Conservation (phyloP, 2,113 vertebrate genomes). For the Pygoscelis adeliae region DNA sequence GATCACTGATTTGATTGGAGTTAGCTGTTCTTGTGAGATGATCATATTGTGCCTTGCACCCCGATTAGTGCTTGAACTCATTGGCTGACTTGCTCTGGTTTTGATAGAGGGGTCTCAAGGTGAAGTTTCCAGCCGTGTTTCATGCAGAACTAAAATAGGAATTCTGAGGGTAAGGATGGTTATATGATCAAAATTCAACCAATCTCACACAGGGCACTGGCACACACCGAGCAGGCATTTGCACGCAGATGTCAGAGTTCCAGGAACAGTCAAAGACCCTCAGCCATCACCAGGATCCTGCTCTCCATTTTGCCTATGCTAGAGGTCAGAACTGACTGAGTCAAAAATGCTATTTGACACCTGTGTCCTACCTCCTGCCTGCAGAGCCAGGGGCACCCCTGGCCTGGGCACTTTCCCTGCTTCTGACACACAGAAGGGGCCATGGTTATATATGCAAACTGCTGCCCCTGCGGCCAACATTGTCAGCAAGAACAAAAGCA, state of each 20-base stretch:
- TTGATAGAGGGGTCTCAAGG: not conserved
- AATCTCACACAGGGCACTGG: not conserved
- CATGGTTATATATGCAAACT: not conserved
- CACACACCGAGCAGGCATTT: not conserved
- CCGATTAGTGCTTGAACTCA: not conserved
- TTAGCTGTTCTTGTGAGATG: not conserved
- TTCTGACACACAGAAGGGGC: not conserved
- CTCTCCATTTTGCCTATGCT: not conserved
- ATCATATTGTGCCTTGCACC: not conserved
- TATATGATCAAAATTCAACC: not conserved
- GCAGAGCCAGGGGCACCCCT: rapidly evolving
- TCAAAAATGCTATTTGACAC: not conserved
- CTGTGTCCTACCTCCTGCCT: not conserved
- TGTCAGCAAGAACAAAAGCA: not conserved
- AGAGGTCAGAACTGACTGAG: not conserved
- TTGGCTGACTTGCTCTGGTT: not conserved
- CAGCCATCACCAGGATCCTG: not conserved
- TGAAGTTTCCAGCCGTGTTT: not conserved
- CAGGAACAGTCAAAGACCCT: not conserved
- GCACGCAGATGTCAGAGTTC: not conserved
- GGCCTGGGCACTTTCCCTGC: not conserved
- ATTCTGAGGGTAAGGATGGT: not conserved
- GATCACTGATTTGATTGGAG: not conserved
- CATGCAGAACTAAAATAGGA: not conserved
- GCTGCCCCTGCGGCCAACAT: rapidly evolving